Percentiles rank a stretch among this genome's conserved stretches.
phyloP scores from a whole-genome alignment of 2,888 invertebrate genomes.

The Drosophila melanocephala region DNA sequence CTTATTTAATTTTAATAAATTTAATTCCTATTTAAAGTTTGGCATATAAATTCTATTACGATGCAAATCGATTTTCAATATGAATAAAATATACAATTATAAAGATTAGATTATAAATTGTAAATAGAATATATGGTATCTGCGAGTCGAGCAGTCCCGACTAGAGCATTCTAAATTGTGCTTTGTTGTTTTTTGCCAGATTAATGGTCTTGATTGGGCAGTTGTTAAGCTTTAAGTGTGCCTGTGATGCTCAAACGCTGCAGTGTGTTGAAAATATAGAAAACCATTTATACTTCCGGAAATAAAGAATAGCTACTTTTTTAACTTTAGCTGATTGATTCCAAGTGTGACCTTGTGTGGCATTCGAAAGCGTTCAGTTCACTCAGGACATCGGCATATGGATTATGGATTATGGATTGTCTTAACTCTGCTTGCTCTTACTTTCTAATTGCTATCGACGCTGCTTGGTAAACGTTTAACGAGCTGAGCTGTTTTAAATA shows the following conservation, averaged over 20 bases:
- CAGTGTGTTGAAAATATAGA: not conserved
- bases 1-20: too few species aligned
- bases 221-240: not conserved
- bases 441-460: not conserved
- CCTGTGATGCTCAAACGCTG: too few species aligned
- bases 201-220: not conserved
- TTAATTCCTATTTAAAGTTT: not conserved
- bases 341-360: not conserved
- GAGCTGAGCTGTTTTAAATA: not conserved
- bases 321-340: not conserved
- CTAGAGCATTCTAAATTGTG: not conserved
- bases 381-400: too few species aligned
- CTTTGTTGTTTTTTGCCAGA: not conserved
- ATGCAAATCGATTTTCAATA: not conserved
- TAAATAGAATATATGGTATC: not conserved
- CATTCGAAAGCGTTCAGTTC: slow-evolving; percentile 9
- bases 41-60: not conserved
- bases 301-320: not conserved
- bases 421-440: not conserved
- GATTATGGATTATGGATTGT: not conserved
- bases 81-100: not conserved
- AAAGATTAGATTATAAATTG: not conserved
- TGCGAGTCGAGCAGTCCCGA: not conserved
- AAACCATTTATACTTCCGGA: not conserved
- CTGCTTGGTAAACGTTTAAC: not conserved